Evolutionary conservation across 1,140 invertebrate species (phyloP).

Genomic region (Antheraea mylitta): DNA sequence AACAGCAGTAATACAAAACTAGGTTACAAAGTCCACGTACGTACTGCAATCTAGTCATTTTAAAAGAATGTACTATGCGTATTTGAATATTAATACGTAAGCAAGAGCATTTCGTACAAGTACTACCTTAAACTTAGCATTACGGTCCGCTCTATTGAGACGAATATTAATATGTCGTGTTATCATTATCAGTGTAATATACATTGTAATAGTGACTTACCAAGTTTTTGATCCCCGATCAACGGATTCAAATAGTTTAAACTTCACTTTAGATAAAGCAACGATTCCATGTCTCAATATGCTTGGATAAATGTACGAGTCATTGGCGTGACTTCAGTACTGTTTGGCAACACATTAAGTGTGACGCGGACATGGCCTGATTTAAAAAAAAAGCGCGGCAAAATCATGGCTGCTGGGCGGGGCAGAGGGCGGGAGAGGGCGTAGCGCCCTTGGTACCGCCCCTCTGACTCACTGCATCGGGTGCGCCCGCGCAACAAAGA

Average conservation of each 20-base stretch:
- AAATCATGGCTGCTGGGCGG: constrained; percentile 69
- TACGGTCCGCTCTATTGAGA: too few species aligned
- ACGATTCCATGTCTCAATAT: not conserved
- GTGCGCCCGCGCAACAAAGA: constrained; percentile 31
- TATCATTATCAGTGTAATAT: not conserved
- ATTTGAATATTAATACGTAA: too few species aligned
- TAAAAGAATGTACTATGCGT: too few species aligned
- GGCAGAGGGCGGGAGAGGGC: constrained; percentile 62
- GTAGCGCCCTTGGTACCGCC: constrained; percentile 73
- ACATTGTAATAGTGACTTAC: not conserved
- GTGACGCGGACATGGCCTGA: constrained; percentile 54
- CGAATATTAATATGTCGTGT: not conserved
- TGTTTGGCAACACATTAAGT: constrained; percentile 71
- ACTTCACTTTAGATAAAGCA: not conserved
- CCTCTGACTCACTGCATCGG: constrained; percentile 60
- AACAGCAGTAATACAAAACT: too few species aligned
- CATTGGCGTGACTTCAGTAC: constrained; percentile 50
- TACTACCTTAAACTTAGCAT: too few species aligned
- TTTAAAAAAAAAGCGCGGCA: constrained; percentile 71
- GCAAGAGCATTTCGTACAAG: too few species aligned
- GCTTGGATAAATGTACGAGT: constrained; percentile 29
- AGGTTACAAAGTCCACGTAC: too few species aligned
- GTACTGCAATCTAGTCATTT: too few species aligned
- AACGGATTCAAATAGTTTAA: not conserved
- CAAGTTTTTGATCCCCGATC: not conserved